Conservation (phyloP, 2,888 invertebrate species). For the Lasioglossum malachurum region DNA sequence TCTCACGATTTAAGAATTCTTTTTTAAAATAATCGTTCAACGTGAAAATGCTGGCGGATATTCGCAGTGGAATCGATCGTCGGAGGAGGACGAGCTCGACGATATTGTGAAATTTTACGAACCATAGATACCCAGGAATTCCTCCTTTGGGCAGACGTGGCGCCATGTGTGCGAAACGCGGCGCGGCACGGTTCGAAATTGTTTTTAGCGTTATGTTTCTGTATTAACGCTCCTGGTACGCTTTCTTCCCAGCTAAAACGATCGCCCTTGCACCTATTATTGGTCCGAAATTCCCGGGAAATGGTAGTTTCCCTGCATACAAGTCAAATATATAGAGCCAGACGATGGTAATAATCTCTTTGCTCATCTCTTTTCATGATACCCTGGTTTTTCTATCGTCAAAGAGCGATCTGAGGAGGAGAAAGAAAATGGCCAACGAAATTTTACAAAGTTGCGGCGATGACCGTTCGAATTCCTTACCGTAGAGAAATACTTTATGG, state of each 20-base stretch:
- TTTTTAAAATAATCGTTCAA: conserved; percentile 3
- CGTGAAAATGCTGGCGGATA: conserved; percentile 25
- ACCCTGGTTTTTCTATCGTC: conserved; percentile 1
- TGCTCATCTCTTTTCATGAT: conserved; percentile 31
- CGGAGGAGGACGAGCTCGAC: conserved; percentile 38
- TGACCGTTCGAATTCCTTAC: background rate
- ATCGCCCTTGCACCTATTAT: conserved; percentile 46
- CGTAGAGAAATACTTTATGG: background rate
- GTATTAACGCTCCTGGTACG: conserved; percentile 76
- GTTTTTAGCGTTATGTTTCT: conserved; percentile 75
- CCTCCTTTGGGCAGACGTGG: conserved; percentile 59
- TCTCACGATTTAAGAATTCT: background rate
- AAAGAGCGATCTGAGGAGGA: background rate
- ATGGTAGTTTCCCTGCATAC: conserved; percentile 38
- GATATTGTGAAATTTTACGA: conserved; percentile 77
- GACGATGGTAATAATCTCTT: conserved; percentile 33
- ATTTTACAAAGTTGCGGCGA: background rate
- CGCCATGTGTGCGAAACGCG: conserved; percentile 70
- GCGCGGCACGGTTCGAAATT: conserved; percentile 55
- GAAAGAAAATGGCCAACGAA: background rate
- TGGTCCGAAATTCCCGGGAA: conserved; percentile 37
- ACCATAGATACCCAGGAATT: conserved; percentile 61
- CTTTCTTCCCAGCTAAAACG: conserved; percentile 47
- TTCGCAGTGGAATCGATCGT: conserved; percentile 54
- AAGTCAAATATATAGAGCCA: background rate